phyloP scores from a whole-genome alignment of 23 tunicate species.

The Clavelina lepadiformis region DNA sequence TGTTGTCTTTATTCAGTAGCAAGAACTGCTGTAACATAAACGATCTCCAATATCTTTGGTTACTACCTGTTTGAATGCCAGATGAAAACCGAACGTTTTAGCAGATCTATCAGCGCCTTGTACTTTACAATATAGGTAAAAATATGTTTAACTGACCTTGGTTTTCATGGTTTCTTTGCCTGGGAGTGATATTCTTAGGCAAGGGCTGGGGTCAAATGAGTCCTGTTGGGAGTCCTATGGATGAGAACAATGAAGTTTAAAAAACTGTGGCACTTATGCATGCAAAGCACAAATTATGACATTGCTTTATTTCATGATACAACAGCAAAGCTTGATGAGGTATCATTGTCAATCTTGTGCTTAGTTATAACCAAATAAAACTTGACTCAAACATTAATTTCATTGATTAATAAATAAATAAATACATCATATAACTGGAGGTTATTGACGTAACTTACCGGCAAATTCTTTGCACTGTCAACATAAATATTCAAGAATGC shows the following conservation, averaged over 20 bases:
- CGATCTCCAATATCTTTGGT: too few relatives aligned
- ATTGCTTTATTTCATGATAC: too few relatives aligned
- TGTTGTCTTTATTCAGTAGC: too few relatives aligned
- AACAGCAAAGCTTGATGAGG: too few relatives aligned
- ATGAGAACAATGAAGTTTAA: too few relatives aligned
- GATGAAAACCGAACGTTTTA: background rate
- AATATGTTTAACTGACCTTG: constrained; percentile 49
- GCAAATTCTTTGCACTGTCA: constrained; percentile 60
- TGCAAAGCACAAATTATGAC: too few relatives aligned
- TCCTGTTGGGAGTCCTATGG: constrained; percentile 28
- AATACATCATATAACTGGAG: background rate
- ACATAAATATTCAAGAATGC: constrained; percentile 54
- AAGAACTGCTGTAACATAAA: too few relatives aligned
- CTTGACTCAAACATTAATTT: too few relatives aligned
- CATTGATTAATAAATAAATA: background rate
- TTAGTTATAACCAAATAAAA: too few relatives aligned
- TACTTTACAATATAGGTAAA: background rate
- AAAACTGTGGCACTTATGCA: too few relatives aligned
- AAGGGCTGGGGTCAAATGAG: constrained; percentile 50
- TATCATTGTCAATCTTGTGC: too few relatives aligned
- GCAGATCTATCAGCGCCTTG: background rate
- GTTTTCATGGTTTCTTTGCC: constrained; percentile 51
- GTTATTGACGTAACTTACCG: constrained; percentile 30
- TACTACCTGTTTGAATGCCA: too few relatives aligned
- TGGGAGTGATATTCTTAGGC: constrained; percentile 31